Base-by-base conservation (phyloP, 1,140 invertebrate genomes). In the Nautilus pompilius region DNA sequence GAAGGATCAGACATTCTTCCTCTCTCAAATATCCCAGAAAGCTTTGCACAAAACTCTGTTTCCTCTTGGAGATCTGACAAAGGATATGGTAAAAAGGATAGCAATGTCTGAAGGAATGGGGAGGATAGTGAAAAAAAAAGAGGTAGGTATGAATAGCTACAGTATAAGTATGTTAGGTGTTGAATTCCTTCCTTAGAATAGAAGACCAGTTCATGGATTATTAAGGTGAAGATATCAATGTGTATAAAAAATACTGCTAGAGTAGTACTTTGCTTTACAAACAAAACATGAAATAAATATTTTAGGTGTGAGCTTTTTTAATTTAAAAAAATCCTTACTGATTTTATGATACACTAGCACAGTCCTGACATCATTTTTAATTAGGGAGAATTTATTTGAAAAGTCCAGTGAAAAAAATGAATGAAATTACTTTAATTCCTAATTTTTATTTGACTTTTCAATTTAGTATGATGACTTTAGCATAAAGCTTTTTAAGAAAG, bases 1-100 rank as follows among this genome's bases (percentile, higher is more conserved):
- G 24, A 99, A 98, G 85, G 96, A 99, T 81, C 96, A 99, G 85
- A 96, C 95, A 22, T 94, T 98, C 75, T 99, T 98, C 76, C 80
- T 99, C 22, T 90, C 90, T 63, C 92, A 94, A 83, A 87, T 98
- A 30, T 80, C 87, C 45, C 91, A 94, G 76, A 76, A 87, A 60
- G 83, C 93, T 5, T 83, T 99, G 15, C 85, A 87, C 69, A 87
- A 84, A 77, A 91, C 91, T 45, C 91, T 98, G 88, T 99, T 99
- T 85, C 96, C 96, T 15, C 66, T 99, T 48, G 95, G 93, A 32
- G 82, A 87, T 55, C 78, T 91, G 33, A 74, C 84, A 0, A 98
- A 98, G 83, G 76, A 66, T 34, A 80, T 90, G 76, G 93, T 98
- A 0, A 93, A 93, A 83, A 75, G 87, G 66, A 88, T 98, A 29